phyloP scores from a whole-genome alignment of 2,113 vertebrate species.

The Oreochromis spilurus region DNA sequence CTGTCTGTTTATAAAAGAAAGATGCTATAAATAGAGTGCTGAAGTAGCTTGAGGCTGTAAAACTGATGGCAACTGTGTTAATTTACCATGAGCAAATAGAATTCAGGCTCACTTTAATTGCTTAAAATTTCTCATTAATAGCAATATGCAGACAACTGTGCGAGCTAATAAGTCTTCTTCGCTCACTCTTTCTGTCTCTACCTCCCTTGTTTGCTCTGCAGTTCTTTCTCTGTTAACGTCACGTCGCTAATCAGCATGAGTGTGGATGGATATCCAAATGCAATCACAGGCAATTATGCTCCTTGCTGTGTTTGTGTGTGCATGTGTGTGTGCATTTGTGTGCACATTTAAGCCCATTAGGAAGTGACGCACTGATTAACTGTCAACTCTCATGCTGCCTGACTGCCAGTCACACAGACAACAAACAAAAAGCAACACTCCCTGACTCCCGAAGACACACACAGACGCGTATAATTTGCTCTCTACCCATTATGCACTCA shows the following conservation, averaged over 20 bases:
- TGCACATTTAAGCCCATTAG: conserved; percentile 45
- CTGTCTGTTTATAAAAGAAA: not conserved
- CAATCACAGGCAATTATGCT: conserved; percentile 62
- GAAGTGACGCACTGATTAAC: conserved; percentile 52
- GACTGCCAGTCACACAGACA: conserved; percentile 43
- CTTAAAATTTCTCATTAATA: conserved; percentile 40
- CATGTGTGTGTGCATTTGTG: conserved; percentile 3
- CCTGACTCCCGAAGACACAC: not conserved
- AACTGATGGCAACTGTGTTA: not conserved
- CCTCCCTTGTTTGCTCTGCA: not conserved
- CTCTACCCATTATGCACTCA: conserved; percentile 2
- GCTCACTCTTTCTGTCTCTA: not conserved
- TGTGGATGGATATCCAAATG: conserved; percentile 50
- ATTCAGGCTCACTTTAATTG: conserved; percentile 31
- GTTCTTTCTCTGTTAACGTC: conserved; percentile 15
- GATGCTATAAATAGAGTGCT: not conserved
- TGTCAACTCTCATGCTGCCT: conserved; percentile 33
- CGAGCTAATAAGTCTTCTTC: conserved; percentile 25
- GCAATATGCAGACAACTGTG: conserved; percentile 37
- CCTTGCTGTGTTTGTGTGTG: conserved; percentile 29
- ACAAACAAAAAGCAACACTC: conserved; percentile 28
- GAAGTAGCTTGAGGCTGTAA: not conserved
- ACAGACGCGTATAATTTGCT: not conserved
- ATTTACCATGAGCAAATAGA: conserved; percentile 8
- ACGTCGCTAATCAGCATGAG: conserved; percentile 47